Evolutionary conservation across 2,797 vertebrate species (phyloP).

Genomic region (Pampus argenteus): DNA sequence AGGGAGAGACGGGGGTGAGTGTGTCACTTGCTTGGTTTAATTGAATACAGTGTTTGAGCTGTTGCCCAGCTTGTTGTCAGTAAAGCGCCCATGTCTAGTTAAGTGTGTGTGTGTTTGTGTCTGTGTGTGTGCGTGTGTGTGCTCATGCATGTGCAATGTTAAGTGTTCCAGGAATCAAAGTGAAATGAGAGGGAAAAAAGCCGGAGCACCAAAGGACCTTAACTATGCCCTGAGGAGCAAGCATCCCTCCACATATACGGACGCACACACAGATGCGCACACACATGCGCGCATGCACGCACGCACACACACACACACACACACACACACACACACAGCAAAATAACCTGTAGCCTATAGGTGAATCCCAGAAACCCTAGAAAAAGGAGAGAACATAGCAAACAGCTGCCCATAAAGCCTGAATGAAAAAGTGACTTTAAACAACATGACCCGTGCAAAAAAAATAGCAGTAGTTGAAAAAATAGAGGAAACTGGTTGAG

Average conservation of each 20-base stretch:
- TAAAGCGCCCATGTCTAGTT: constrained; percentile 45
- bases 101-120: constrained; percentile 7
- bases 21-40: constrained; percentile 61
- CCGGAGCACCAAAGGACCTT: constrained; percentile 56
- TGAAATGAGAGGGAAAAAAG: constrained; percentile 64
- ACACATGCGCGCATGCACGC: constrained; percentile 14
- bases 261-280: constrained; percentile 7
- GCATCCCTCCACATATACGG: constrained; percentile 28
- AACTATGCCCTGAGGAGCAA: constrained; percentile 60
- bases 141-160: constrained; percentile 50
- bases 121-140: constrained; percentile 6
- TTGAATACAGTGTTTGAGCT: constrained; percentile 68
- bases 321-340: constrained; percentile 9
- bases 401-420: constrained; percentile 33
- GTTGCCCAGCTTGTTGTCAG: constrained; percentile 73
- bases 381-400: constrained; percentile 16
- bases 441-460: constrained; percentile 16
- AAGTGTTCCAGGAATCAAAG: constrained; percentile 81
- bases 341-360: constrained; percentile 42
- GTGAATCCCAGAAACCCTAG: constrained; percentile 28
- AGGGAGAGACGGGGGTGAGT: constrained; percentile 10
- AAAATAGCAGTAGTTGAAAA: not conserved
- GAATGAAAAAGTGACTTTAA: constrained; percentile 30
- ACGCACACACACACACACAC: constrained; percentile 19
- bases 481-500: too few relatives aligned